Evolutionary conservation across 30 jellyfish, hydroid and myxozoan genomes (phyloP).

Genomic region (Morbakka virulenta): DNA sequence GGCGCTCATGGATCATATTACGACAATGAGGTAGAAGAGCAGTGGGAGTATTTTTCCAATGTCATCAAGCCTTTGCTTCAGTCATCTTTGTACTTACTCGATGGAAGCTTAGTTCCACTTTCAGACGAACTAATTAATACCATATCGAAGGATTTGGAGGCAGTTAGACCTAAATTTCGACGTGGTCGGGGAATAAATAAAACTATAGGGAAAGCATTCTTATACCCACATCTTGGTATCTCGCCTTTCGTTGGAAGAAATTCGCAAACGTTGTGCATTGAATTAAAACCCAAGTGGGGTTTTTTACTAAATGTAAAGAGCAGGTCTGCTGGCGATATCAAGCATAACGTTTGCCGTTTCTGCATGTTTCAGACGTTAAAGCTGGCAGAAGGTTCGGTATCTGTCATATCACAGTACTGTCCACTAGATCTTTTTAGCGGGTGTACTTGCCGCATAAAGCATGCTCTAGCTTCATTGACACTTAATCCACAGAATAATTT

Average conservation of each 20-base stretch:
- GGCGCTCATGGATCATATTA: not conserved
- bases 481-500: slow-evolving; percentile 81
- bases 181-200: not conserved
- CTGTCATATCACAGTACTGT: slow-evolving; percentile 44
- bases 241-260: not conserved
- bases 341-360: slow-evolving; percentile 46
- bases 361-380: slow-evolving; percentile 74
- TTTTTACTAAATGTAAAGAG: slow-evolving; percentile 24
- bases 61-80: not conserved
- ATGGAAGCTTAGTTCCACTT: not conserved
- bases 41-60: not conserved
- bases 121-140: not conserved
- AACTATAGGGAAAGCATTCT: not conserved
- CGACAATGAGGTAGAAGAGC: not conserved
- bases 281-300: slow-evolving; percentile 95
- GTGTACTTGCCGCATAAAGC: slow-evolving; percentile 41
- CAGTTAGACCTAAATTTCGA: not conserved
- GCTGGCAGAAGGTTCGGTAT: slow-evolving; percentile 18
- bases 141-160: not conserved
- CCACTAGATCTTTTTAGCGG: slow-evolving; percentile 78
- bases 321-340: not conserved
- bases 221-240: slow-evolving; percentile 50
- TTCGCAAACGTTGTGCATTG: slow-evolving; percentile 39
- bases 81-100: not conserved
- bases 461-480: slow-evolving; percentile 51